Evolutionary conservation across 2,113 vertebrate genomes (phyloP).

Genomic region (Dolichotis patagonum): DNA sequence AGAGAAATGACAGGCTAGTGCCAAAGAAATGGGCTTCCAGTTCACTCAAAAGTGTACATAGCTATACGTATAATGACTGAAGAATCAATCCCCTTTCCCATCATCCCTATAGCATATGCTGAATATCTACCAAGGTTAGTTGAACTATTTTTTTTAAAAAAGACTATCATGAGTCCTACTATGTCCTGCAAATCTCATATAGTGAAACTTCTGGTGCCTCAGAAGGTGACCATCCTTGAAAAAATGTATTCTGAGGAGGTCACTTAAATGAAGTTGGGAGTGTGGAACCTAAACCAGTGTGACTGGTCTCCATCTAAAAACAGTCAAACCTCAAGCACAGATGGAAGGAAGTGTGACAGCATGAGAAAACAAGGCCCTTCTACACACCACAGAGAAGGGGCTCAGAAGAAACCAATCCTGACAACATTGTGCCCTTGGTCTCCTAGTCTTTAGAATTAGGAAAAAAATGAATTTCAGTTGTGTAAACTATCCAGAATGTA

Average conservation of each 20-base stretch:
- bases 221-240: background rate
- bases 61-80: background rate
- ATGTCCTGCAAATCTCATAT: background rate
- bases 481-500: background rate
- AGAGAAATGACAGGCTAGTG: background rate
- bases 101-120: background rate
- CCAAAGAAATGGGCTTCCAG: background rate
- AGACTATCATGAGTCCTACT: background rate
- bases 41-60: background rate
- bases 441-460: background rate
- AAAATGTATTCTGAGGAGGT: background rate
- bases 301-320: too few relatives aligned
- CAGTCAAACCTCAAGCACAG: background rate
- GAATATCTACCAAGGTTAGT: background rate
- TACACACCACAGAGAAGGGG: background rate
- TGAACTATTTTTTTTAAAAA: background rate
- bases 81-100: background rate
- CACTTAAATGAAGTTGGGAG: background rate
- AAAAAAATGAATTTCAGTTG: background rate
- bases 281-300: background rate
- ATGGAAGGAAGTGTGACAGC: background rate
- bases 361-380: fast-evolving
- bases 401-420: background rate
- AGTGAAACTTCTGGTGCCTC: background rate
- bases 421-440: background rate